These are phyloP conservation scores for Spondyliosoma cantharus DNA, from an alignment of 2,797 vertebrate species.

Conservation along the genomic window DNA sequence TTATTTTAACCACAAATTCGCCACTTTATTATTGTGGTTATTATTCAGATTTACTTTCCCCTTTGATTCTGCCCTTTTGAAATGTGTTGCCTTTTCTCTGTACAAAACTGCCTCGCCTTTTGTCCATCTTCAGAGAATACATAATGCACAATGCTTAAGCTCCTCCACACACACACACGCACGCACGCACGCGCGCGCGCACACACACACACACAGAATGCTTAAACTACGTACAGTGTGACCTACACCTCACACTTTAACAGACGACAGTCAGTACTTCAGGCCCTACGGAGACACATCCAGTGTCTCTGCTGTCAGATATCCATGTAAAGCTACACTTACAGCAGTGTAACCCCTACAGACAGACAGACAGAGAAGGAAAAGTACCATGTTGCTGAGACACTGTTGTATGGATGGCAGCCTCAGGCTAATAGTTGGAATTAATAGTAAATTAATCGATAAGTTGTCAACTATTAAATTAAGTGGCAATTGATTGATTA, in stretches of 20 bases:
- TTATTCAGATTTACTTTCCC: no score
- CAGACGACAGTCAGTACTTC: background rate
- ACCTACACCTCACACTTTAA: background rate
- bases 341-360: background rate
- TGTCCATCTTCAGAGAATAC: background rate
- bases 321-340: background rate
- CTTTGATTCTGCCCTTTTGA: no score
- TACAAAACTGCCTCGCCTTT: no score
- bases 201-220: background rate
- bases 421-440: constrained; percentile 22
- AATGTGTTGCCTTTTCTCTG: no score
- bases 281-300: background rate
- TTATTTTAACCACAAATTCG: no score
- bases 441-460: background rate
- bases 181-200: background rate
- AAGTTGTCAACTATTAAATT: no score
- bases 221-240: background rate
- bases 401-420: constrained; percentile 10
- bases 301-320: constrained; percentile 4
- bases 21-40: no score
- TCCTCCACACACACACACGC: background rate
- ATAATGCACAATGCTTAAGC: background rate
- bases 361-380: background rate
- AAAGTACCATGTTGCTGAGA: constrained; percentile 4
- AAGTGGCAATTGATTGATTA: no score